phyloP scores from a whole-genome alignment of 2,113 vertebrate species.

The Sylvia atricapilla region DNA sequence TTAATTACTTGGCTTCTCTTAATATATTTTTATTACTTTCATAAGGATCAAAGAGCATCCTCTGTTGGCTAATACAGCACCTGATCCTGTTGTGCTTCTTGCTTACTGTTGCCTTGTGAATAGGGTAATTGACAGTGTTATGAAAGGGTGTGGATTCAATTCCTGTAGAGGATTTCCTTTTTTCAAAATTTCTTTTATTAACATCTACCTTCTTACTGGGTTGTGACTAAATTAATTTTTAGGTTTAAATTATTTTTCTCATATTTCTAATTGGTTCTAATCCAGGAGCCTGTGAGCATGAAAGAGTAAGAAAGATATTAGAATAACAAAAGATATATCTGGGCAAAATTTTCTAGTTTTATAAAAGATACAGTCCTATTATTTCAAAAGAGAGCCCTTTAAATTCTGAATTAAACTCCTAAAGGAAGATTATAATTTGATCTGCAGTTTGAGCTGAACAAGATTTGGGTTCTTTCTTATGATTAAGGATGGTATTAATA shows the following conservation, averaged over 20 bases:
- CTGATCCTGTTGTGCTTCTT: background rate
- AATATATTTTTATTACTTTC: constrained; percentile 62
- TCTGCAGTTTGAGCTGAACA: background rate
- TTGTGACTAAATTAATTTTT: constrained; percentile 37
- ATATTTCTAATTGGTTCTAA: constrained; percentile 11
- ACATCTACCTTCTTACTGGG: background rate
- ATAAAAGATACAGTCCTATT: background rate
- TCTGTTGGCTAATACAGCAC: constrained; percentile 40
- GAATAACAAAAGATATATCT: background rate
- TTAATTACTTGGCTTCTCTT: constrained; percentile 55
- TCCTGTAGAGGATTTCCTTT: constrained; percentile 42
- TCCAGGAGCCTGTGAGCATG: background rate
- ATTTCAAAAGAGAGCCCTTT: background rate
- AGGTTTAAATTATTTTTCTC: constrained; percentile 45
- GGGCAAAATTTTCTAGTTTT: background rate
- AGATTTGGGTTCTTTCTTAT: background rate
- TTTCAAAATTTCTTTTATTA: constrained; percentile 58
- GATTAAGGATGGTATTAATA: background rate
- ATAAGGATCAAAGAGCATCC: constrained; percentile 25
- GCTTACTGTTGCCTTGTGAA: constrained; percentile 21
- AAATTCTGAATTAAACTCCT: background rate
- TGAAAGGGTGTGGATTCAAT: constrained; percentile 20
- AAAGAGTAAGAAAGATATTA: background rate
- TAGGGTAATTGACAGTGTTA: background rate
- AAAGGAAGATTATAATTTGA: background rate